Evolutionary conservation across 2,113 vertebrate genomes (phyloP).

Genomic region (Vidua chalybeata): DNA sequence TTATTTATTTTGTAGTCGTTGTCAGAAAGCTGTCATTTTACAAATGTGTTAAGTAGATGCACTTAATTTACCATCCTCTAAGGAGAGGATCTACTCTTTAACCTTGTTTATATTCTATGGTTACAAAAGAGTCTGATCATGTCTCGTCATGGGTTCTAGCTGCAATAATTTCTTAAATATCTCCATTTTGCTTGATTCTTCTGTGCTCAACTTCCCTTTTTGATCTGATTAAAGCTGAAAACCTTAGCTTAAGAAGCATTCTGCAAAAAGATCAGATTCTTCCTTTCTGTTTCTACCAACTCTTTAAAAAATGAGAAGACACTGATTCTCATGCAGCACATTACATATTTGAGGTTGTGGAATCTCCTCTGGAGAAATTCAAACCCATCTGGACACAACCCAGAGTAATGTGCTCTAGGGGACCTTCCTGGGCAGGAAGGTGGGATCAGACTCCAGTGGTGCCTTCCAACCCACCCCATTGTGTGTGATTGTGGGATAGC

Average conservation of each 20-base stretch:
- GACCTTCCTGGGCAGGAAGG: neutral
- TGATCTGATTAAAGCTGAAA: neutral
- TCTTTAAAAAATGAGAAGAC: neutral
- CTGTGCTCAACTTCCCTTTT: neutral
- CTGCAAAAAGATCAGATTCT: neutral
- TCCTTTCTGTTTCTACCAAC: neutral
- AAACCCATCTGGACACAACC: neutral
- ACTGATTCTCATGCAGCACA: neutral
- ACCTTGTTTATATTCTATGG: neutral
- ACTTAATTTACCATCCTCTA: neutral
- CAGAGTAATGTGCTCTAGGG: neutral
- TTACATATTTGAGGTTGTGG: neutral
- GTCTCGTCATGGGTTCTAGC: neutral
- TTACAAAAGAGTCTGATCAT: neutral
- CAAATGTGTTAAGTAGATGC: neutral
- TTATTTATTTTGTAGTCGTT: neutral
- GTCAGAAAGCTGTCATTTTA: neutral
- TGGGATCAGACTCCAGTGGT: neutral
- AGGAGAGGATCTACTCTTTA: neutral
- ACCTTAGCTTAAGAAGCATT: neutral
- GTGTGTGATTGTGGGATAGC: neutral
- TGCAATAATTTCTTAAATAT: neutral
- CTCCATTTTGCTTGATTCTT: neutral
- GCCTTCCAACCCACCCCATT: neutral
- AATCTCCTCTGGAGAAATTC: neutral